Percentiles rank a stretch among this genome's conserved stretches.
Conservation (phyloP, 2,797 vertebrate genomes). For the Yasuhikotakia modesta region DNA sequence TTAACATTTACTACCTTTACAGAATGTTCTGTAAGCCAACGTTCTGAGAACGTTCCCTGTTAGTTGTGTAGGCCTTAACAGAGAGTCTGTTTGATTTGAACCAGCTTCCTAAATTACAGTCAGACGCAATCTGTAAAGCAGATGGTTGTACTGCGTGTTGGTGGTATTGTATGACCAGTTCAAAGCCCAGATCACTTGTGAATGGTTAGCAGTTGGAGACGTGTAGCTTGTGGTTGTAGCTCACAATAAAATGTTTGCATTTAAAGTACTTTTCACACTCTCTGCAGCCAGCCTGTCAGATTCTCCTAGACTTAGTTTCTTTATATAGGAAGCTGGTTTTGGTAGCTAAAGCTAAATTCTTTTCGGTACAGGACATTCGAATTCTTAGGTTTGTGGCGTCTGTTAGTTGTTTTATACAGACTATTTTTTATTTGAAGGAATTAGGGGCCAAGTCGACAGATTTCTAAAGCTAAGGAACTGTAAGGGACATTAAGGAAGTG, state of each 20-base stretch:
- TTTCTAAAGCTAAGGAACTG: neutral
- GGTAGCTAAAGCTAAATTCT: conserved; percentile 64
- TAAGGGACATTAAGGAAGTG: conserved; percentile 23
- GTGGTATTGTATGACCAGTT: conserved; percentile 30
- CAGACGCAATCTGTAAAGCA: conserved; percentile 26
- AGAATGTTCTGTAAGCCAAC: too few species aligned
- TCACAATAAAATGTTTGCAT: neutral
- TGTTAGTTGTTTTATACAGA: conserved; percentile 41
- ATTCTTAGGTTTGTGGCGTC: conserved; percentile 70
- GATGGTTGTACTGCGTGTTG: conserved; percentile 22
- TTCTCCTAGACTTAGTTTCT: conserved; percentile 18
- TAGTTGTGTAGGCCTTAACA: neutral
- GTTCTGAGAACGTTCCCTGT: too few species aligned
- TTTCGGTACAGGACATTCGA: conserved; percentile 62
- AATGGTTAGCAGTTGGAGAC: conserved; percentile 21
- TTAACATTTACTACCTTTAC: too few species aligned
- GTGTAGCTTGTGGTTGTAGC: neutral
- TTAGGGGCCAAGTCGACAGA: neutral
- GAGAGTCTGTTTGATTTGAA: neutral
- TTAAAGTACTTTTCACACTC: neutral
- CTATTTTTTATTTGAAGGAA: conserved; percentile 5
- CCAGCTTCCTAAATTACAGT: conserved; percentile 11
- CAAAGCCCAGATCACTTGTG: conserved; percentile 30
- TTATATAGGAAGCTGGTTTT: conserved; percentile 66
- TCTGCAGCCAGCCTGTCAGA: neutral